These are phyloP conservation scores for Solenopsis fugax DNA, from an alignment of 1,140 invertebrate genomes.

Conservation along the genomic window DNA sequence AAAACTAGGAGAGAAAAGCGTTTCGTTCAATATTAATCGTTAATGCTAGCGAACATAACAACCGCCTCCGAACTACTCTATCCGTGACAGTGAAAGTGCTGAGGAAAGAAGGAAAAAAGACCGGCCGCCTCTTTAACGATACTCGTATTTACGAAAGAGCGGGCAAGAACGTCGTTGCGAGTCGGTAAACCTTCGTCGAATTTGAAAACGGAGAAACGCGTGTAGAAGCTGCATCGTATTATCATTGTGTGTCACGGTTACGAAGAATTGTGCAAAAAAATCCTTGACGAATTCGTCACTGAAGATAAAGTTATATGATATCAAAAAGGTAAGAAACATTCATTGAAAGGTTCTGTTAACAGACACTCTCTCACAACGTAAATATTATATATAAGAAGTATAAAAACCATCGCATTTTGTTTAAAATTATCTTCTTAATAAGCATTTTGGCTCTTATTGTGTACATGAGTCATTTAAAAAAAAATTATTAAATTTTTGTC, in stretches of 20 bases:
- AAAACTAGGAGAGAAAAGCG: not conserved
- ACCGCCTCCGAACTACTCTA: slow-evolving; percentile 23
- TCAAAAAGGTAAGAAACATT: not conserved
- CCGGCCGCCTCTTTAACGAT: slow-evolving; percentile 37
- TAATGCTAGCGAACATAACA: slow-evolving; percentile 31
- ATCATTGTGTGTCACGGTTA: not conserved
- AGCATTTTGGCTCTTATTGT: not conserved
- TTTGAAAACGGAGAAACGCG: not conserved
- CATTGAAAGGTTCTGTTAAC: not conserved
- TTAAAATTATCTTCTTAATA: not conserved
- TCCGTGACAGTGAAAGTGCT: slow-evolving; percentile 64
- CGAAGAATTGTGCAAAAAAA: not conserved
- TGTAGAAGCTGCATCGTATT: not conserved
- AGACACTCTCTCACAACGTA: not conserved
- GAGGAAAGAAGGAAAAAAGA: slow-evolving; percentile 40
- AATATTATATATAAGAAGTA: slow-evolving; percentile 14
- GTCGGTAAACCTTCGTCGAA: not conserved
- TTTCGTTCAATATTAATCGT: slow-evolving; percentile 31
- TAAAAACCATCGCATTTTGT: not conserved
- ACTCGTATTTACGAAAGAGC: slow-evolving; percentile 33
- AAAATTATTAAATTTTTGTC: too few species aligned
- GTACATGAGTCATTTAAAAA: not conserved
- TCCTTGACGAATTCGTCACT: not conserved
- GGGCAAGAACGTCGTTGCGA: slow-evolving; percentile 3
- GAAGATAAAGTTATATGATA: not conserved